Percentiles rank a stretch among this genome's conserved stretches.
Conservation (phyloP, 2,797 vertebrate genomes). For the Australoheros facetus region DNA sequence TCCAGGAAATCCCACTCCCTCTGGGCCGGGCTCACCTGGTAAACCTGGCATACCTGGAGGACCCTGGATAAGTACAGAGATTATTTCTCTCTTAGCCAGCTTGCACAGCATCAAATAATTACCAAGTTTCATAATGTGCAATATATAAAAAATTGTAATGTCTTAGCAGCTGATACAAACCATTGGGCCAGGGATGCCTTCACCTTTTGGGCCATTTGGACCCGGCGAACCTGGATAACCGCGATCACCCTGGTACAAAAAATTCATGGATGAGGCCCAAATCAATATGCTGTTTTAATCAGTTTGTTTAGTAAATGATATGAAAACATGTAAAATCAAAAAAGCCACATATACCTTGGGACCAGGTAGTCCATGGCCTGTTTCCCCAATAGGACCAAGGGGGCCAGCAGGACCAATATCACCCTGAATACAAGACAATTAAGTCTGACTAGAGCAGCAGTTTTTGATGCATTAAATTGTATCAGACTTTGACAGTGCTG, state of each 20-base stretch:
- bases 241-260: conserved; percentile 83
- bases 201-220: conserved; percentile 87
- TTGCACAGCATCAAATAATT: neutral
- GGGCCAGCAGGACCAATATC: conserved; percentile 85
- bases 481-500: conserved; percentile 30
- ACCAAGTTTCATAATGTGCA: neutral
- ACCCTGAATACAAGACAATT: conserved; percentile 78
- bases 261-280: conserved; percentile 12
- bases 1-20: conserved; percentile 88
- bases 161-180: conserved; percentile 75
- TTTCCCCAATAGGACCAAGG: conserved; percentile 86
- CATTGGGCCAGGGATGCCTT: conserved; percentile 85
- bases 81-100: neutral
- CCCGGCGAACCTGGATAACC: conserved; percentile 84
- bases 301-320: neutral
- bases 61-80: conserved; percentile 76
- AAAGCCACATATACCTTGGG: conserved; percentile 83
- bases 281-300: neutral
- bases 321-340: neutral
- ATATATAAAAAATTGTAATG: neutral
- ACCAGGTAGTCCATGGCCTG: conserved; percentile 89
- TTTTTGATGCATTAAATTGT: conserved; percentile 19
- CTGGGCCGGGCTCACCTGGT: conserved; percentile 84
- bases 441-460: conserved; percentile 1
- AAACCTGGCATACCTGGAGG: conserved; percentile 84